These are phyloP conservation scores for Tetragonisca angustula DNA, from an alignment of 2,888 invertebrate species.

Conservation along the genomic window DNA sequence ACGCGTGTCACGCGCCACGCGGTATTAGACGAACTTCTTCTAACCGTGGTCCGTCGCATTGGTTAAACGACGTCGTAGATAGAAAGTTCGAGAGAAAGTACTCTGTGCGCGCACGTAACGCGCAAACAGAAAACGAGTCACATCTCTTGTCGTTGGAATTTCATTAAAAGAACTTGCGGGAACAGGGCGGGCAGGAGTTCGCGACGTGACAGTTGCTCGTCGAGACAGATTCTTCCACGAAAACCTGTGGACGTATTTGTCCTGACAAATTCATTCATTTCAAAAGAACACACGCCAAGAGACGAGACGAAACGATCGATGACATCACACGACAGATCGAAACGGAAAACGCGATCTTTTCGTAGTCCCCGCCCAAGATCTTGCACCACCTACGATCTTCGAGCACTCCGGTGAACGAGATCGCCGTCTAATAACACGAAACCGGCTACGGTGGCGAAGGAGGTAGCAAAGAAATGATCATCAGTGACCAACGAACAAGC, in stretches of 20 bases:
- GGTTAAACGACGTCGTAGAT: slow-evolving; percentile 47
- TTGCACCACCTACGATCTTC: slow-evolving; percentile 32
- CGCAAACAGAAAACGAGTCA: slow-evolving; percentile 1
- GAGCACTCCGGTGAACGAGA: slow-evolving; percentile 20
- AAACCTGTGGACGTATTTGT: background rate
- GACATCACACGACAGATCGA: slow-evolving; percentile 54
- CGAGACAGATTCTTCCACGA: background rate
- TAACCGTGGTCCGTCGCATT: slow-evolving; percentile 48
- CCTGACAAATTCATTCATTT: background rate
- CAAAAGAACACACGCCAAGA: background rate
- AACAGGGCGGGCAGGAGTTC: background rate
- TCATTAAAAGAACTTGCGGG: background rate
- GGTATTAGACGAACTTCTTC: slow-evolving; percentile 63
- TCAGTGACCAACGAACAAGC: background rate
- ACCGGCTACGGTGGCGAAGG: slow-evolving; percentile 26
- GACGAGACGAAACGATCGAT: slow-evolving; percentile 30
- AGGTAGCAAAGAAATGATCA: slow-evolving; percentile 4
- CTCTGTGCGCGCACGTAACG: slow-evolving; percentile 25
- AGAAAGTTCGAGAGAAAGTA: slow-evolving; percentile 67
- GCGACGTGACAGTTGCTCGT: background rate
- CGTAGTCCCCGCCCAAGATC: background rate
- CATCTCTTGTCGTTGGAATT: slow-evolving; percentile 3
- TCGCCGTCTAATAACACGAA: slow-evolving; percentile 25
- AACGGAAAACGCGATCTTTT: slow-evolving; percentile 11
- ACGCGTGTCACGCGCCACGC: slow-evolving; percentile 66